Percentiles rank a stretch among this genome's conserved stretches.
phyloP scores from a whole-genome alignment of 2,113 vertebrate species.

The Craseonycteris thonglongyai region DNA sequence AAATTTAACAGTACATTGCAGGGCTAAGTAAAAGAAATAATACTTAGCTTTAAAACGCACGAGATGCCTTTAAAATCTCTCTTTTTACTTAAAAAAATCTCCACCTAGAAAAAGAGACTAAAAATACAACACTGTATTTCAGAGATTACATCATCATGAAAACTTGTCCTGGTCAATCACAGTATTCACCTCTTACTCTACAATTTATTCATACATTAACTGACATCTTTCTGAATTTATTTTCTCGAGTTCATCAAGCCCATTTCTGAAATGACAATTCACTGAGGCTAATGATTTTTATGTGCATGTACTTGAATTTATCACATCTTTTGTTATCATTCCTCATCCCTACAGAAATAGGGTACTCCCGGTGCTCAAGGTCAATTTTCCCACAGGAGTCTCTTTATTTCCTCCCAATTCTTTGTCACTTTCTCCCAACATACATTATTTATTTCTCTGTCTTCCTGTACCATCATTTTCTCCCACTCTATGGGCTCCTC shows the following conservation, averaged over 20 bases:
- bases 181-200: neutral
- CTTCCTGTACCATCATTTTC: neutral
- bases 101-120: constrained; percentile 35
- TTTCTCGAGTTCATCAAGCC: neutral
- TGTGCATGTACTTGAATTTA: neutral
- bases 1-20: constrained; percentile 42
- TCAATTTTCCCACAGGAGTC: neutral
- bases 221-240: neutral
- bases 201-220: constrained; percentile 21
- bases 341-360: neutral
- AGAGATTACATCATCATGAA: constrained; percentile 38
- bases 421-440: neutral
- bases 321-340: neutral
- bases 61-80: constrained; percentile 39
- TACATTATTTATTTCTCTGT: neutral
- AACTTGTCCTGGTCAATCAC: constrained; percentile 14
- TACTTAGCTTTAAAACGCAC: constrained; percentile 57
- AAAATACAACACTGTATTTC: constrained; percentile 33
- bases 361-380: neutral
- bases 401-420: neutral
- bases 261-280: neutral
- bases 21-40: constrained; percentile 48
- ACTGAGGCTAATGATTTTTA: neutral
- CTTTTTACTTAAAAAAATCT: constrained; percentile 50
- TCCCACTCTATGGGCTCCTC: neutral